Percentiles rank a stretch among this genome's conserved stretches.
phyloP scores from a whole-genome alignment of 1,140 invertebrate genomes.

The Trichomalopsis sarcophagae region DNA sequence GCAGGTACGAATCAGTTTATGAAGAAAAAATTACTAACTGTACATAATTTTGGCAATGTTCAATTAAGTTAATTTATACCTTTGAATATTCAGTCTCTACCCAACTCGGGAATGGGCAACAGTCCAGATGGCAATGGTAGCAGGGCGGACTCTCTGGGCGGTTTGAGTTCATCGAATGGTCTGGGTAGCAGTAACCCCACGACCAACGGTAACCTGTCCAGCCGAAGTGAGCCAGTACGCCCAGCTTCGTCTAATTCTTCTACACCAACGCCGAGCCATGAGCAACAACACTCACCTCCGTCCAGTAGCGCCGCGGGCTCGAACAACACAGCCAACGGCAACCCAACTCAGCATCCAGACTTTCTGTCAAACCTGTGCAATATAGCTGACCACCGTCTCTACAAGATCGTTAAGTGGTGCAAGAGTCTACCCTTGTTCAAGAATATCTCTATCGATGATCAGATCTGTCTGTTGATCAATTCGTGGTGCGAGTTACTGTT shows the following conservation, averaged over 20 bases:
- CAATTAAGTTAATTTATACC: not conserved
- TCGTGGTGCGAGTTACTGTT: slow-evolving; percentile 97
- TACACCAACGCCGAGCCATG: not conserved
- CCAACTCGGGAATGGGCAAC: slow-evolving; percentile 12
- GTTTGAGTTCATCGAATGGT: slow-evolving; percentile 19
- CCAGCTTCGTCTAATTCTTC: slow-evolving; percentile 16
- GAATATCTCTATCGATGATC: slow-evolving; percentile 97
- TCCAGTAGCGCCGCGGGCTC: slow-evolving; percentile 33
- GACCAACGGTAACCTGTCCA: slow-evolving; percentile 33
- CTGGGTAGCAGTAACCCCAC: slow-evolving; percentile 30
- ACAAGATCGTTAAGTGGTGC: slow-evolving; percentile 99
- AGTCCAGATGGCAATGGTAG: slow-evolving; percentile 29
- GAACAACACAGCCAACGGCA: slow-evolving; percentile 61
- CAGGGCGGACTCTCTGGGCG: slow-evolving; percentile 32
- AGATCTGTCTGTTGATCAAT: slow-evolving; percentile 96
- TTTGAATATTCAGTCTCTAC: slow-evolving; percentile 16
- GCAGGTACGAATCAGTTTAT: slow-evolving; percentile 26
- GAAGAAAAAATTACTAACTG: not conserved
- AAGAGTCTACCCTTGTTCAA: slow-evolving; percentile 97
- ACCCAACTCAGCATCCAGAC: slow-evolving; percentile 82
- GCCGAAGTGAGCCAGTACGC: not conserved
- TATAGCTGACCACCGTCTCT: slow-evolving; percentile 95
- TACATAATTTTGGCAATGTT: not conserved
- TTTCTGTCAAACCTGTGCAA: slow-evolving; percentile 92
- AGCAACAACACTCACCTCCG: slow-evolving; percentile 57